A percentile compares a stretch with the other conserved stretches of the same genome.
phyloP scores from a whole-genome alignment of 2,888 invertebrate genomes.

The Plebejus argus region DNA sequence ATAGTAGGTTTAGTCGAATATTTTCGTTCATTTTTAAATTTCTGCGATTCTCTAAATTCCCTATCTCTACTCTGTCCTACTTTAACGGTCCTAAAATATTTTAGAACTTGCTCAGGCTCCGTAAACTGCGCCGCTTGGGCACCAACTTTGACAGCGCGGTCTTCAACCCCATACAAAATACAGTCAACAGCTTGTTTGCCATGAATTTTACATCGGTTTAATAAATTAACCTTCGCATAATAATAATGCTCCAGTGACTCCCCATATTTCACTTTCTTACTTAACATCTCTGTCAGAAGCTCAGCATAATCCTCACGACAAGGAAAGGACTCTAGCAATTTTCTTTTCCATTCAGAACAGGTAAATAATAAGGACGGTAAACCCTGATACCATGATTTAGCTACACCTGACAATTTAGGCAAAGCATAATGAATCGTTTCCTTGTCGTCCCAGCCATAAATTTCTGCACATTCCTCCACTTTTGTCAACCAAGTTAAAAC shows the following conservation, averaged over 20 bases:
- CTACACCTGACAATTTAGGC: constrained; percentile 39
- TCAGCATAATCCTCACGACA: constrained; percentile 34
- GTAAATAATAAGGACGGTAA: constrained; percentile 36
- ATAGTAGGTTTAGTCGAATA: neutral
- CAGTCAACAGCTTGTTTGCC: constrained; percentile 39
- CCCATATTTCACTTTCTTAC: constrained; percentile 33
- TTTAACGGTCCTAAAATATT: constrained; percentile 38
- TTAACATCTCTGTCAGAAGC: constrained; percentile 39
- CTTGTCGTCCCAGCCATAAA: constrained; percentile 27
- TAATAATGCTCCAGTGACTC: constrained; percentile 41
- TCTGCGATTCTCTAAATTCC: neutral
- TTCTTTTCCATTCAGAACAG: constrained; percentile 40
- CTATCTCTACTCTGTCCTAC: neutral
- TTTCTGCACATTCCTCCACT: constrained; percentile 36
- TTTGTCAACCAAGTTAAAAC: constrained; percentile 36
- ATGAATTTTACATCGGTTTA: constrained; percentile 37
- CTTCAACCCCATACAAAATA: constrained; percentile 39
- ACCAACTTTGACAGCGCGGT: constrained; percentile 37
- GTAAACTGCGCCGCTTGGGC: constrained; percentile 38
- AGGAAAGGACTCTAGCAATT: constrained; percentile 39
- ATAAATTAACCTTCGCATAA: constrained; percentile 36
- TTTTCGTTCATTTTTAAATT: neutral
- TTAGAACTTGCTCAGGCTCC: constrained; percentile 37
- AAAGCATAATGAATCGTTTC: constrained; percentile 38
- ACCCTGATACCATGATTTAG: constrained; percentile 41